These are phyloP conservation scores for Ditylenchus weischeri DNA, from an alignment of 2,888 invertebrate genomes.

Conservation along the genomic window DNA sequence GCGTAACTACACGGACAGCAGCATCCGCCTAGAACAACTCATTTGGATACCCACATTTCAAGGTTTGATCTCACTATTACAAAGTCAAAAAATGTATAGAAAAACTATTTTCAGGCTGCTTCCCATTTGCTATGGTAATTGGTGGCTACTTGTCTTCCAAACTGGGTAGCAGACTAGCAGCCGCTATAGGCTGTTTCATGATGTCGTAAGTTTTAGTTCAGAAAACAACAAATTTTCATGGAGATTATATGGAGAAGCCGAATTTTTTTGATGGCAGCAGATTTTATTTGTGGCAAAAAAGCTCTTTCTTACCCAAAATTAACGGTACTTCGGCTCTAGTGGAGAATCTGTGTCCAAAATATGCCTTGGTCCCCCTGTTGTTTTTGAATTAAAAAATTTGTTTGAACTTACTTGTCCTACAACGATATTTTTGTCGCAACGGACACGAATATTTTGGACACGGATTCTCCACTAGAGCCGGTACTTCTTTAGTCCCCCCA, in stretches of 20 bases:
- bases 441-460: too few relatives aligned
- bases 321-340: too few relatives aligned
- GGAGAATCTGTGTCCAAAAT: too few relatives aligned
- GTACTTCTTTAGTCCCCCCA: too few relatives aligned
- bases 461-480: too few relatives aligned
- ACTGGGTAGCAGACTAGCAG: slow-evolving; percentile 48
- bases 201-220: slow-evolving; percentile 42
- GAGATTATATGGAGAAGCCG: neutral
- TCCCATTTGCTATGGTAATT: slow-evolving; percentile 58
- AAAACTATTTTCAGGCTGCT: slow-evolving; percentile 44
- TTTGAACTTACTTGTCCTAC: too few relatives aligned
- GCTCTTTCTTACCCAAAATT: too few relatives aligned
- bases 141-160: slow-evolving; percentile 46
- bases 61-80: slow-evolving; percentile 23
- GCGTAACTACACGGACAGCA: slow-evolving; percentile 52
- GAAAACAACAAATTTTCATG: neutral
- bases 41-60: slow-evolving; percentile 58
- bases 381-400: too few relatives aligned
- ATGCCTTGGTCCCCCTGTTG: too few relatives aligned
- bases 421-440: too few relatives aligned
- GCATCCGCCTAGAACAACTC: slow-evolving; percentile 48
- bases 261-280: neutral
- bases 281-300: too few relatives aligned
- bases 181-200: slow-evolving; percentile 49
- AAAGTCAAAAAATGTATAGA: neutral